These are phyloP conservation scores for Patella depressa DNA, from an alignment of 2,888 invertebrate species.

Conservation along the genomic window DNA sequence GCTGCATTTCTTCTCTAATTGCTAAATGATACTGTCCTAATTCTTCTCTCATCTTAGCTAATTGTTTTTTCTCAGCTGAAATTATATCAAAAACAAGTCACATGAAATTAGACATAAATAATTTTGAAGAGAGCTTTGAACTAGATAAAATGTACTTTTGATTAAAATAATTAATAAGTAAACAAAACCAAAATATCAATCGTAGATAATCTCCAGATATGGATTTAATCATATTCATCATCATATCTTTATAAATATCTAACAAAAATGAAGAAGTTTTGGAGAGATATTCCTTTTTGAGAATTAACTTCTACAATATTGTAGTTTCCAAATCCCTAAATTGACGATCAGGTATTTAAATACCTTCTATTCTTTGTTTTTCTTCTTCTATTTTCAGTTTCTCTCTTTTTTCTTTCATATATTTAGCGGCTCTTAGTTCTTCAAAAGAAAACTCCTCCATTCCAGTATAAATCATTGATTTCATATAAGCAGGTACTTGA, in stretches of 20 bases:
- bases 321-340: too few relatives aligned
- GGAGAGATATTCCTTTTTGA: too few relatives aligned
- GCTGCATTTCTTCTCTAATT: constrained; percentile 42
- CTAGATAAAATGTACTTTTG: too few relatives aligned
- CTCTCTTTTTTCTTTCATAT: constrained; percentile 45
- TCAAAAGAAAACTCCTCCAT: constrained; percentile 83
- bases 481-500: constrained; percentile 74
- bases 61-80: background rate
- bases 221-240: too few relatives aligned
- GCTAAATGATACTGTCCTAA: constrained; percentile 38
- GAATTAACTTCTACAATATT: too few relatives aligned
- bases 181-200: background rate
- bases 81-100: constrained; percentile 12
- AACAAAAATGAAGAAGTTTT: too few relatives aligned
- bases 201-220: constrained; percentile 6
- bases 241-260: too few relatives aligned
- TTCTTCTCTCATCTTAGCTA: constrained; percentile 21
- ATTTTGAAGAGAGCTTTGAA: too few relatives aligned
- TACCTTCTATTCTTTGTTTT: constrained; percentile 17
- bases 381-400: constrained; percentile 39
- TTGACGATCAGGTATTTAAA: background rate
- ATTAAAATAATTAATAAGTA: too few relatives aligned
- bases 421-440: constrained; percentile 78
- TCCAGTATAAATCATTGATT: constrained; percentile 77
- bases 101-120: background rate